These are phyloP conservation scores for Blera fallax DNA, from an alignment of 2,888 invertebrate genomes.

Conservation along the genomic window DNA sequence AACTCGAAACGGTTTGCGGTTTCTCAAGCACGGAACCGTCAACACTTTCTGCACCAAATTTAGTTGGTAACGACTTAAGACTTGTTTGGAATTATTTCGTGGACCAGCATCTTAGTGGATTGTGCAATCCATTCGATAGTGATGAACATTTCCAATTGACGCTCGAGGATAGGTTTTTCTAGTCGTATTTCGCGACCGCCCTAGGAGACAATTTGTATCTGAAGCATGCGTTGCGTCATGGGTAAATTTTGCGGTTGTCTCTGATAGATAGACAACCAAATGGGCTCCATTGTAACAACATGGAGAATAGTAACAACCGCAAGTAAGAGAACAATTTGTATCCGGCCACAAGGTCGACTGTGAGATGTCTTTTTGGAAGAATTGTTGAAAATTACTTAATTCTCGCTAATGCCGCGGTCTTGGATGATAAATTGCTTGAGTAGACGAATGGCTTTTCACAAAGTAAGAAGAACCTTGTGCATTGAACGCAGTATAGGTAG, in stretches of 20 bases:
- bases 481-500: not conserved
- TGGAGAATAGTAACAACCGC: slow-evolving; percentile 20
- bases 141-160: slow-evolving; percentile 23
- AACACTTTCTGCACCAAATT: slow-evolving; percentile 21
- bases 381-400: not conserved
- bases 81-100: not conserved
- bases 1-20: slow-evolving; percentile 2
- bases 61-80: not conserved
- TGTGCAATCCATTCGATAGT: not conserved
- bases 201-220: slow-evolving; percentile 11
- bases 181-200: slow-evolving; percentile 1
- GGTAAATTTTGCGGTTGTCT: slow-evolving; percentile 3
- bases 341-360: slow-evolving; percentile 38
- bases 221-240: slow-evolving; percentile 24
- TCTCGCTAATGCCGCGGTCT: not conserved
- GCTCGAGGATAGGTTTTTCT: not conserved
- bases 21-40: slow-evolving; percentile 34
- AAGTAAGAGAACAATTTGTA: slow-evolving; percentile 27
- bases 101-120: not conserved
- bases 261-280: slow-evolving; percentile 38
- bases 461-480: not conserved
- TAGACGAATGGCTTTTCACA: not conserved
- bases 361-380: not conserved
- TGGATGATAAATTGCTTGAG: not conserved
- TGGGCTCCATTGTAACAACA: slow-evolving; percentile 28